A percentile compares a stretch with the other conserved stretches of the same genome.
Conservation (phyloP, 2,888 invertebrate species). For the Zootermopsis nevadensis region DNA sequence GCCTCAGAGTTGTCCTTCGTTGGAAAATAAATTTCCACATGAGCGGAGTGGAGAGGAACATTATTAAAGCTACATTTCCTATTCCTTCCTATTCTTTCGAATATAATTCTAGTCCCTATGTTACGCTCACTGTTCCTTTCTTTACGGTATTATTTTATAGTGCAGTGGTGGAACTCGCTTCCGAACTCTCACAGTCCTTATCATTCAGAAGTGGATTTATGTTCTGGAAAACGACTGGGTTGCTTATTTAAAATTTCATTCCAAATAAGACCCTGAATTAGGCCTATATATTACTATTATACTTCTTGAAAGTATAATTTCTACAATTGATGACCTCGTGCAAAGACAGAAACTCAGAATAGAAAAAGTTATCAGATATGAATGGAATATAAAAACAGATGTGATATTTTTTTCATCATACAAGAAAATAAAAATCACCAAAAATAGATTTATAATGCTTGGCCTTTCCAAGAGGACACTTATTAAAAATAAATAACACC, state of each 20-base stretch:
- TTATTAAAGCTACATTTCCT: slow-evolving; percentile 35
- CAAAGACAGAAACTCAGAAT: too few species aligned
- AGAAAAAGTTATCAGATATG: too few species aligned
- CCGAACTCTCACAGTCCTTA: neutral
- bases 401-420: too few species aligned
- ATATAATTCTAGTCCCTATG: neutral
- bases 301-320: neutral
- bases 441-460: too few species aligned
- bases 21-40: neutral
- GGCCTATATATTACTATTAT: neutral
- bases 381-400: too few species aligned
- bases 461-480: too few species aligned
- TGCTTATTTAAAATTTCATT: slow-evolving; percentile 3
- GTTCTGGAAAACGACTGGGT: neutral
- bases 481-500: too few species aligned
- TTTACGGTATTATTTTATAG: slow-evolving; percentile 17
- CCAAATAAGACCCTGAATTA: neutral
- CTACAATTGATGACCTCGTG: neutral
- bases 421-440: too few species aligned
- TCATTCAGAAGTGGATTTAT: neutral
- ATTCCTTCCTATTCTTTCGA: neutral
- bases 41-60: neutral
- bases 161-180: neutral
- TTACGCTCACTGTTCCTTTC: neutral
- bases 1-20: neutral